Base-by-base conservation (phyloP, 2,888 invertebrate genomes). In the Sphaerophoria rueppellii region DNA sequence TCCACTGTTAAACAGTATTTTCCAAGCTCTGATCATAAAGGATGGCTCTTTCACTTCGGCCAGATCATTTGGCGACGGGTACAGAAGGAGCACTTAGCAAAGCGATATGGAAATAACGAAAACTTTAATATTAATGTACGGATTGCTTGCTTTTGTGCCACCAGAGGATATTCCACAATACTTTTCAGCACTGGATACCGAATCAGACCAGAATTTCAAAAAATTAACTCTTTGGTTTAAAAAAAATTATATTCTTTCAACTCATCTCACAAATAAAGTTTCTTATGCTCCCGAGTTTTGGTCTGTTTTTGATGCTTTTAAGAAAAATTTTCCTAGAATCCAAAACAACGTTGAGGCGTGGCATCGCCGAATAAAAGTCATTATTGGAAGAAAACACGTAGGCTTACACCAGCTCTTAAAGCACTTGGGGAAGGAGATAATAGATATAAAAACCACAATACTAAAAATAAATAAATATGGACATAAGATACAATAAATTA, bases 241-340 rank as follows among this genome's bases (percentile, higher is more conserved):
- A 58, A 58, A 58, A 37, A 58, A 58, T 12, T 58, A 58, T 40
- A 35, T 58, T 60, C 40, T 40, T 16, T 60, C 58, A 4, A 11
- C 7, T 46, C 3, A 40, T 40, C 14, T 14, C 58, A 60, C 14
- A 60, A 60, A 40, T 11, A 46, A 11, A 46, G 12, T 37, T 11
- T 11, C 6, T 46, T 46, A 46, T 6, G 12, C 46, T 37, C 60
- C 60, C 14, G 40, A 60, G 60, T 40, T 60, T 60, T 60, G 40
- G 40, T 40, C 40, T n/a, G n/a, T 60, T 60, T 40, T 43, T 14
- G 11, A 60, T 40, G 40, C 40, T 60, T 16, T 60, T 60, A n/a
- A 40, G 4, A 4, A 40, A 6, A 40, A 40, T 40, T 9, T 40
- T 40, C 40, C 40, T 40, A n/a, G n/a, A n/a, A 46, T 2, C 46